Evolutionary conservation across 2,888 invertebrate genomes (phyloP), one percentile per base, ranked within the genome.

Genomic region (Philhelius pedissequus): DNA sequence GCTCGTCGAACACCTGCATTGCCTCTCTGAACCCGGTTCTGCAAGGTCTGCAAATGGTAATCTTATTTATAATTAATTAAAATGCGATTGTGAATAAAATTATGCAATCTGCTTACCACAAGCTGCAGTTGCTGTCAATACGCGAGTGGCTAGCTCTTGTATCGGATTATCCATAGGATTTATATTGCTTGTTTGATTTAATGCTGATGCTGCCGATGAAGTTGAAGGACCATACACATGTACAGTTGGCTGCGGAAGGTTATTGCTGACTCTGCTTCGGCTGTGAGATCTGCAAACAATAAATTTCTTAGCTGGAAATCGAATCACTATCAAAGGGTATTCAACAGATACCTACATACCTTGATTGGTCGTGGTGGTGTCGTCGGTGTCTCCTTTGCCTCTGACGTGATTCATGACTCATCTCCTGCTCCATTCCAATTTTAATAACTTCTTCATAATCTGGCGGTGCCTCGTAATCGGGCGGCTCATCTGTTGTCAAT

Each of bases 361-460:
- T 68, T 8, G 86, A 78, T 20, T 58, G 74, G 32, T 86, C 81
- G 76, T 87, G 87, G 38, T 86, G 89, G 2, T 87, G 88, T 7
- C 88, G 88, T 5, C 88, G 87, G 6, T 87, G 87, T 2, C 87
- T 88, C 0, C 89, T 88, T 48, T 90, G 90, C 4, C 87, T 81
- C 3, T 89, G 89, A 1, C 89, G 88, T 2, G 90, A 89, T 54
- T 87, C 91, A 4, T 90, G 88, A 32, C 30, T 43, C 3, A 90
- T 88, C 86, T 92, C 92, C 79, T 91, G 90, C 20, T 93, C 92
- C 89, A 93, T 91, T 13, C 92, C 92, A 54, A 93, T 89, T 88
- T 94, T 94, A 32, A 94, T 93, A n/a, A 95, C 93, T 79, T 95
- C 95, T 76, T 94, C 94, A 88, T 95, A 95, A 81, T 94, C 94